These are phyloP conservation scores for Orchesella cincta DNA, from an alignment of 1,140 invertebrate genomes.

Conservation along the genomic window DNA sequence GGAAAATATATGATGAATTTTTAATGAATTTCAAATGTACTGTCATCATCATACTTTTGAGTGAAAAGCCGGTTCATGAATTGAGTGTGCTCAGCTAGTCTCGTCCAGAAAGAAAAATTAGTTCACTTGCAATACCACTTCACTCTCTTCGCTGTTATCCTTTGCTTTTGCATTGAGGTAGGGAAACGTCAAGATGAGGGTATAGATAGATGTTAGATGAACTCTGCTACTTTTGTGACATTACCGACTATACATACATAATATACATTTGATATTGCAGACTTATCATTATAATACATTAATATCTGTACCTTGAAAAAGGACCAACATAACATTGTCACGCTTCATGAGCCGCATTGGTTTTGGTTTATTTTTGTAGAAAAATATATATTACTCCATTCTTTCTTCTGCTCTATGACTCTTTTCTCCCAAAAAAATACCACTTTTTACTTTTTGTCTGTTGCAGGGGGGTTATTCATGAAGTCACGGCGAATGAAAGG, in stretches of 20 bases:
- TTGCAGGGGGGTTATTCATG: neutral
- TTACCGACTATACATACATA: too few species aligned
- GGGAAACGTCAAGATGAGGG: too few species aligned
- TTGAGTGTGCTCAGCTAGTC: neutral
- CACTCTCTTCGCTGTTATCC: too few species aligned
- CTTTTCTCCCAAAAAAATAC: neutral
- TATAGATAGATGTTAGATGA: too few species aligned
- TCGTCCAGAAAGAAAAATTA: neutral
- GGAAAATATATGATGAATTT: neutral
- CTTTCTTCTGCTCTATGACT: neutral
- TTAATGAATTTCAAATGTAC: neutral
- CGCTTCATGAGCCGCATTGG: neutral
- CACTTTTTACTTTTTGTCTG: neutral
- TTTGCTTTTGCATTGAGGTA: too few species aligned
- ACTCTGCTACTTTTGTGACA: too few species aligned
- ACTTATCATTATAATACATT: too few species aligned
- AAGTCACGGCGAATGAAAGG: neutral
- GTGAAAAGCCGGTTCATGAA: neutral
- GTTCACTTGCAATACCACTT: neutral
- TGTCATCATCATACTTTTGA: neutral
- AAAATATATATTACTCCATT: neutral
- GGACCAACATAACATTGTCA: conserved; percentile 16
- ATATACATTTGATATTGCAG: too few species aligned
- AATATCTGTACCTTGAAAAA: too few species aligned
- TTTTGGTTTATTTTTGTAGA: neutral